These are phyloP conservation scores for Pyrocephalus nanus DNA, from an alignment of 2,797 vertebrate genomes.

Conservation along the genomic window DNA sequence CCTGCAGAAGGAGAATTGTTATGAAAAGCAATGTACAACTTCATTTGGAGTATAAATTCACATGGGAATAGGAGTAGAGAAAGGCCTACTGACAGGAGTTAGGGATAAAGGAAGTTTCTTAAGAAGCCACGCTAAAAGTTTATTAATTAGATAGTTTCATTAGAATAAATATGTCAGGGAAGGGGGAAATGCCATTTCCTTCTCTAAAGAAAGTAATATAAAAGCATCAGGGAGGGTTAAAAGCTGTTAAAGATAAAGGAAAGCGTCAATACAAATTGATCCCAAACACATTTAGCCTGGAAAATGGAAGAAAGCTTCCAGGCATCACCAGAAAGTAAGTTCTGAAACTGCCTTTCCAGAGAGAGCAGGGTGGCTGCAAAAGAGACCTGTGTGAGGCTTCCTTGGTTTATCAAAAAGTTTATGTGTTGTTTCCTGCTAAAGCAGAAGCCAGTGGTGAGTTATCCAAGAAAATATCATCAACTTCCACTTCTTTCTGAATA, in stretches of 20 bases:
- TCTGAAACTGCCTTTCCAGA: neutral
- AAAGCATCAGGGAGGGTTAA: neutral
- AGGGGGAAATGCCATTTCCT: neutral
- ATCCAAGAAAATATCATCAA: neutral
- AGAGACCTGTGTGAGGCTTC: neutral
- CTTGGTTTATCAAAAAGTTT: neutral
- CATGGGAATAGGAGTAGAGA: neutral
- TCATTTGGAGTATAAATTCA: neutral
- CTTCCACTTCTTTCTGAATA: neutral
- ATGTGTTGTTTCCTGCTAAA: neutral
- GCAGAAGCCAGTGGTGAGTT: neutral
- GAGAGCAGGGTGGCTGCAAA: neutral
- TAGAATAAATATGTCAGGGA: neutral
- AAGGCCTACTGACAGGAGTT: neutral
- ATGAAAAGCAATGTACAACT: neutral
- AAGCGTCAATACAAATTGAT: neutral
- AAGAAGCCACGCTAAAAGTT: neutral
- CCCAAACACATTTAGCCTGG: neutral
- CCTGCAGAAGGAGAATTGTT: neutral
- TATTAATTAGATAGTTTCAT: neutral
- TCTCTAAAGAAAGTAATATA: neutral
- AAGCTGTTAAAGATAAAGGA: neutral
- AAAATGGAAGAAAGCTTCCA: slow-evolving; percentile 24
- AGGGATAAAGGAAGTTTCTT: neutral
- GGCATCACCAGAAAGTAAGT: neutral